These are phyloP conservation scores for Bruchidius siliquastri DNA, from an alignment of 2,888 invertebrate species.

Conservation along the genomic window DNA sequence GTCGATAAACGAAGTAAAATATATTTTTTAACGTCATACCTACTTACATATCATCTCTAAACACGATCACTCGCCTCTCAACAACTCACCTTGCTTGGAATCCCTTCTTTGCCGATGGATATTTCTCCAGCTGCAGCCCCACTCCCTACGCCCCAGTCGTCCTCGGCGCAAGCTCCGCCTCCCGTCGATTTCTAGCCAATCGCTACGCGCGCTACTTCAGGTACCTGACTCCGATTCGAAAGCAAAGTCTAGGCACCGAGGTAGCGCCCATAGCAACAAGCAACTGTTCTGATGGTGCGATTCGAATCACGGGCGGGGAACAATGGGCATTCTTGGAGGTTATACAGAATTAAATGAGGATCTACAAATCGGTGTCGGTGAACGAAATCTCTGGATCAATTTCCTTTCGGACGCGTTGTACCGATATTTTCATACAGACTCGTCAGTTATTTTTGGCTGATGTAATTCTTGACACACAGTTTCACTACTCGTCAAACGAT, in stretches of 20 bases:
- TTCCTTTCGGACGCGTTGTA: too few species aligned
- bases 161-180: not conserved
- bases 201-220: slow-evolving; percentile 97
- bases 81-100: not conserved
- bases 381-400: too few species aligned
- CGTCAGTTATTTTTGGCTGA: too few species aligned
- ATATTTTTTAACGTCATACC: too few species aligned
- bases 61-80: not conserved
- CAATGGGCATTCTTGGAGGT: too few species aligned
- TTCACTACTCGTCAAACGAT: too few species aligned
- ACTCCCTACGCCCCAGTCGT: not conserved
- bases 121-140: not conserved
- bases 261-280: slow-evolving; percentile 75
- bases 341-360: too few species aligned
- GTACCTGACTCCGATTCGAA: slow-evolving; percentile 79
- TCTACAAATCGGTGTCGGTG: too few species aligned
- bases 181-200: slow-evolving; percentile 24
- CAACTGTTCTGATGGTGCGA: not conserved
- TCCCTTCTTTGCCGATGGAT: not conserved
- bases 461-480: too few species aligned
- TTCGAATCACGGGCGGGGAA: not conserved
- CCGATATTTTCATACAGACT: too few species aligned
- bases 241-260: slow-evolving; percentile 80
- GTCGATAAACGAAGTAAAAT: too few species aligned
- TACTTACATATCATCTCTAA: too few species aligned